These are phyloP conservation scores for Plutella xylostella DNA, from an alignment of 2,888 invertebrate species.

Conservation along the genomic window DNA sequence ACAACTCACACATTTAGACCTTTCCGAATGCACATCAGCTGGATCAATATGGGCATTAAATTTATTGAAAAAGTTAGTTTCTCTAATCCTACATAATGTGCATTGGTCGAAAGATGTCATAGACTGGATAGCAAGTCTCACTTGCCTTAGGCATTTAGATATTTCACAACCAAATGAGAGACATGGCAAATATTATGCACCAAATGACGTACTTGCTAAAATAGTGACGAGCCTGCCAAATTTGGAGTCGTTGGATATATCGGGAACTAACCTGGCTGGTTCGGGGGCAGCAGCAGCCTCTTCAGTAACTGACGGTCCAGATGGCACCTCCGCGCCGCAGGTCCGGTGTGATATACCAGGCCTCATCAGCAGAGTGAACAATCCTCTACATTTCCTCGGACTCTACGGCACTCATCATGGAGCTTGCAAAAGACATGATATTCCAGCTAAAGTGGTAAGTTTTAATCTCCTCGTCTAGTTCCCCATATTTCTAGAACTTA, in stretches of 20 bases:
- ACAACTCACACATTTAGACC: slow-evolving; percentile 76
- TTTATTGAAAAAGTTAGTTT: slow-evolving; percentile 75
- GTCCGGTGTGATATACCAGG: slow-evolving; percentile 86
- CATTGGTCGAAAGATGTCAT: slow-evolving; percentile 73
- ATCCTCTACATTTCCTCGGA: slow-evolving; percentile 90
- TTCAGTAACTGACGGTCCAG: slow-evolving; percentile 58
- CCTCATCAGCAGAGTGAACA: slow-evolving; percentile 78
- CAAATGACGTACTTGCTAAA: slow-evolving; percentile 77
- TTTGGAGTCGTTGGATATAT: slow-evolving; percentile 90
- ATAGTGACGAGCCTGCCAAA: slow-evolving; percentile 80
- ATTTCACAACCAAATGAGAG: slow-evolving; percentile 82
- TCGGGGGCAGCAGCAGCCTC: slow-evolving; percentile 76
- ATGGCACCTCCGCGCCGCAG: slow-evolving; percentile 25
- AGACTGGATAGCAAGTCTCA: slow-evolving; percentile 70
- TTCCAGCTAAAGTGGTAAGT: slow-evolving; percentile 87
- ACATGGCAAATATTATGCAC: slow-evolving; percentile 79
- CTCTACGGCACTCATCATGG: slow-evolving; percentile 90
- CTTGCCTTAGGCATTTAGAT: slow-evolving; percentile 79
- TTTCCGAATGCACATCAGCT: slow-evolving; percentile 75
- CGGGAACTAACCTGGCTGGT: slow-evolving; percentile 95
- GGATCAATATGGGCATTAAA: slow-evolving; percentile 76
- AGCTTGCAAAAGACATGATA: slow-evolving; percentile 90
- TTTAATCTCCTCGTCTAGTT: no score
- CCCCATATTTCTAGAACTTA: no score
- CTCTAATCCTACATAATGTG: slow-evolving; percentile 86